These are phyloP conservation scores for Ennomos erosarius DNA, from an alignment of 2,888 invertebrate species.

Conservation along the genomic window DNA sequence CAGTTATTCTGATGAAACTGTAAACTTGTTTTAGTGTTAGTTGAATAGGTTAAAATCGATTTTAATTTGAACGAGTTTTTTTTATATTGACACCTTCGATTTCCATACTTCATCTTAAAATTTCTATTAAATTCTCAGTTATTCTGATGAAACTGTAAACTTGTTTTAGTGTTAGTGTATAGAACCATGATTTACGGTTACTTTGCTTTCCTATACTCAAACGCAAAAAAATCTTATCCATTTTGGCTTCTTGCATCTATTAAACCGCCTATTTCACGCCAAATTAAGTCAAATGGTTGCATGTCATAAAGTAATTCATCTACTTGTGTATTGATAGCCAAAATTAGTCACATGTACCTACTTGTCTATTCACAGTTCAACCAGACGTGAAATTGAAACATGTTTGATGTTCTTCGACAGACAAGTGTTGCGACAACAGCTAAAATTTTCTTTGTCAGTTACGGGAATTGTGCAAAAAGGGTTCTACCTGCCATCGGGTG, in stretches of 20 bases:
- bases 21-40: too few species aligned
- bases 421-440: conserved; percentile 75
- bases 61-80: conserved; percentile 26
- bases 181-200: not conserved
- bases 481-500: conserved; percentile 73
- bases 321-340: conserved; percentile 65
- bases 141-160: too few species aligned
- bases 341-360: conserved; percentile 71
- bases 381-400: conserved; percentile 78
- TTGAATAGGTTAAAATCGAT: too few species aligned
- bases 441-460: conserved; percentile 58
- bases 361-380: conserved; percentile 62
- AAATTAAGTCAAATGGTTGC: conserved; percentile 49
- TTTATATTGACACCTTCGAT: too few species aligned
- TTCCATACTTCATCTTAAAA: too few species aligned
- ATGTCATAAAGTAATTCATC: conserved; percentile 61
- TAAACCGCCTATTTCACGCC: conserved; percentile 68
- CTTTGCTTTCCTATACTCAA: not conserved
- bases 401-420: conserved; percentile 71
- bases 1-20: too few species aligned
- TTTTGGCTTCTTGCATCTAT: conserved; percentile 14
- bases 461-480: conserved; percentile 84
- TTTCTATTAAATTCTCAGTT: too few species aligned
- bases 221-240: conserved; percentile 1
- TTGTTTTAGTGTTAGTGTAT: too few species aligned